phyloP scores from a whole-genome alignment of 2,113 vertebrate species.

The Anhinga rufa region DNA sequence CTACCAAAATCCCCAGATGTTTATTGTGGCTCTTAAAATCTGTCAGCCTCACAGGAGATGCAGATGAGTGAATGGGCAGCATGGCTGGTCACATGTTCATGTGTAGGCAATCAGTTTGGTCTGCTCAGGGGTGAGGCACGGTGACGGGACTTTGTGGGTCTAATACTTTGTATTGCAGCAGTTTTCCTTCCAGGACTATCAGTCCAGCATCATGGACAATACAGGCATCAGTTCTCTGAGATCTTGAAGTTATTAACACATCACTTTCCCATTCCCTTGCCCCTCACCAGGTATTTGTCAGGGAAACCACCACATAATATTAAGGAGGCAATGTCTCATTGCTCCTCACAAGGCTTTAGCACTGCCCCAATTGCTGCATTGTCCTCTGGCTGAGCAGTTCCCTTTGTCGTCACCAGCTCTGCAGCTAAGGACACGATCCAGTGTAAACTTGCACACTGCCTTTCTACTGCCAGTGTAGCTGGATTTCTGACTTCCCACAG shows the following conservation, averaged over 20 bases:
- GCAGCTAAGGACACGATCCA: neutral
- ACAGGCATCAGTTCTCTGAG: neutral
- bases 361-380: rapidly evolving
- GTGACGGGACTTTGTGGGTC: neutral
- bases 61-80: neutral
- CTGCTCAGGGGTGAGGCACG: neutral
- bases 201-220: neutral
- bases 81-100: rapidly evolving
- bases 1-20: neutral
- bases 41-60: neutral
- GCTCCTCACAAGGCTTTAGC: neutral
- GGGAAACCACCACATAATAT: neutral
- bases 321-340: rapidly evolving
- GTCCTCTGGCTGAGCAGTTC: neutral
- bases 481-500: neutral
- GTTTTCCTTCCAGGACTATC: neutral
- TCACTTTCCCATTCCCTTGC: neutral
- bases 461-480: neutral
- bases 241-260: neutral
- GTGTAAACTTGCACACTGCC: neutral
- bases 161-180: neutral
- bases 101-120: no score
- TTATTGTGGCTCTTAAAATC: neutral
- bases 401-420: neutral
- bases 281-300: neutral